A percentile compares a stretch with the other conserved stretches of the same genome.
These are phyloP conservation scores for Dermochelys coriacea DNA, from an alignment of 2,797 vertebrate genomes.

Conservation along the genomic window DNA sequence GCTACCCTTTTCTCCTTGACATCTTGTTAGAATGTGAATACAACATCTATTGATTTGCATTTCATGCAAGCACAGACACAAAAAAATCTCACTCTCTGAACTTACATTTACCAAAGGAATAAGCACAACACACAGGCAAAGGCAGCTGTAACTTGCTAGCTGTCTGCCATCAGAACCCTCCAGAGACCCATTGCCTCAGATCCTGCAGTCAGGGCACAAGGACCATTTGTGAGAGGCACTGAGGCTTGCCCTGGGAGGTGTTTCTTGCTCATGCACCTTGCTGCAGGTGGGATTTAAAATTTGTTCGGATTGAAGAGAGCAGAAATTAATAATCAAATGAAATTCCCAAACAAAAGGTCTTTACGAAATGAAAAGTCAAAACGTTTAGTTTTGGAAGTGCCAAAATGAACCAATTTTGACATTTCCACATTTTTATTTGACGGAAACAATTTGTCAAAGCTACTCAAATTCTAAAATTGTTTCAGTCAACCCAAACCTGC, in stretches of 20 bases:
- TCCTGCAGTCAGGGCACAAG: background rate
- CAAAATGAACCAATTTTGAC: background rate
- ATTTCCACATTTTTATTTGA: background rate
- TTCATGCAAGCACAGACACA: conserved; percentile 66
- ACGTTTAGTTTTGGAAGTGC: background rate
- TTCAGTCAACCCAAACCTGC: background rate
- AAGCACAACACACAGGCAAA: conserved; percentile 14
- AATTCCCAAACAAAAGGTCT: background rate
- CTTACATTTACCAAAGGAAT: conserved; percentile 35
- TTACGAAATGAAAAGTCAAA: background rate
- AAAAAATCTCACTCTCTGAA: conserved; percentile 52
- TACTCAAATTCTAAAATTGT: background rate
- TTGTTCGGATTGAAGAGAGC: background rate
- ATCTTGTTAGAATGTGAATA: conserved; percentile 80
- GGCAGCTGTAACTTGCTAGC: background rate
- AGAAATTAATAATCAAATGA: background rate
- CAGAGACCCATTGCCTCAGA: conserved; percentile 1
- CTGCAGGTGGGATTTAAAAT: background rate
- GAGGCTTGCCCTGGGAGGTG: background rate
- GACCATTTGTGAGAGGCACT: background rate
- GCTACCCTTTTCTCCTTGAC: conserved; percentile 83
- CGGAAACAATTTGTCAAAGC: background rate
- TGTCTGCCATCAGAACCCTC: background rate
- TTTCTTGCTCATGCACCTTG: background rate
- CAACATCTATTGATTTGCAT: conserved; percentile 83